Evolutionary conservation across 37 sponge, comb jelly and placozoan species (phyloP).

Genomic region (Agelas oroides): DNA sequence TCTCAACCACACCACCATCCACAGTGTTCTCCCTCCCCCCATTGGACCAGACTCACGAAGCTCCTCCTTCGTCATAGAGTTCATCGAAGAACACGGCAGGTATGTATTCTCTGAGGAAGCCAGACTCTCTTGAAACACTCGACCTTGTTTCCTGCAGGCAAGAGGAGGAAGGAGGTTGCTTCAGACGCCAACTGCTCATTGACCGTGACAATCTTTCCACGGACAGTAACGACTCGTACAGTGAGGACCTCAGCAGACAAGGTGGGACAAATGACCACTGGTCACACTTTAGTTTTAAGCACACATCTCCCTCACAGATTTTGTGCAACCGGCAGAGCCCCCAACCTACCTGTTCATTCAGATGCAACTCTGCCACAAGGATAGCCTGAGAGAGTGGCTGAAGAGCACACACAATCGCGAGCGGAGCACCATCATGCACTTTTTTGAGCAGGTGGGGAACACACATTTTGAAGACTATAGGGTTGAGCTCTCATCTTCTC

Average conservation of each 20-base stretch:
- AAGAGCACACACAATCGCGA: constrained; percentile 22
- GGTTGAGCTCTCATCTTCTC: too few relatives aligned
- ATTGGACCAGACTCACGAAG: constrained; percentile 29
- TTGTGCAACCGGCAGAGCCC: neutral
- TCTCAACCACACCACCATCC: constrained; percentile 29
- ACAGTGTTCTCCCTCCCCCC: constrained; percentile 36
- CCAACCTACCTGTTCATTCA: constrained; percentile 88
- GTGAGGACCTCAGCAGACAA: neutral
- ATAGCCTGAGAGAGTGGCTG: constrained; percentile 91
- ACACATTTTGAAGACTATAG: too few relatives aligned
- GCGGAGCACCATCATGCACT: constrained; percentile 31
- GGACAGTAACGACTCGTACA: neutral
- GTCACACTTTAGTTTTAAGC: too few relatives aligned
- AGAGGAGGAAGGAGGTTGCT: constrained; percentile 18
- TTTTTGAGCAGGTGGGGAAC: constrained; percentile 74
- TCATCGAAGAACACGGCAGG: constrained; percentile 18
- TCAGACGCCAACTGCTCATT: constrained; percentile 12
- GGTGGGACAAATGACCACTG: too few relatives aligned
- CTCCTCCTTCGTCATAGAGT: constrained; percentile 64
- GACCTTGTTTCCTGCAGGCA: too few relatives aligned
- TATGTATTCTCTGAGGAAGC: too few relatives aligned
- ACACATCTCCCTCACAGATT: too few relatives aligned
- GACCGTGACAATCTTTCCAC: constrained; percentile 44
- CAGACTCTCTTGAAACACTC: too few relatives aligned
- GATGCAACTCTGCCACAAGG: constrained; percentile 91